Percentiles rank a stretch among this genome's conserved stretches.
These are phyloP conservation scores for Carposina sasakii DNA, from an alignment of 1,140 invertebrate species.

Conservation along the genomic window DNA sequence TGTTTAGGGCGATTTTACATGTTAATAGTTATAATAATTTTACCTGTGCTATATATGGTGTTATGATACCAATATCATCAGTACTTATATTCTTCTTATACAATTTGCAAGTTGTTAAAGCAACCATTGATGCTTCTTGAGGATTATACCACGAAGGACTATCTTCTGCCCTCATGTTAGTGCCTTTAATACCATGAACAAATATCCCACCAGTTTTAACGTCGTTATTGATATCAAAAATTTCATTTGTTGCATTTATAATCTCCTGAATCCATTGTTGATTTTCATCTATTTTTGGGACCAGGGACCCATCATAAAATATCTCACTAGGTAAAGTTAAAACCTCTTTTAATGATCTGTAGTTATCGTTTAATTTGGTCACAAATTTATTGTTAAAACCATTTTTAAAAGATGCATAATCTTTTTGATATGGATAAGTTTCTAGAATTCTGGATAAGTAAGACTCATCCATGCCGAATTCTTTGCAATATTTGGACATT, in stretches of 20 bases:
- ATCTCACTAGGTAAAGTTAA: constrained; percentile 82
- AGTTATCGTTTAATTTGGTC: constrained; percentile 83
- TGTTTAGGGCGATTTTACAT: no score
- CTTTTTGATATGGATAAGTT: constrained; percentile 77
- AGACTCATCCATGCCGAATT: constrained; percentile 80
- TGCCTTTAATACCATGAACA: constrained; percentile 88
- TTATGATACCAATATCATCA: constrained; percentile 92
- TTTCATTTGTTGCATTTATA: constrained; percentile 50
- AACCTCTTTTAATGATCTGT: constrained; percentile 86
- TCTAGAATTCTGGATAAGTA: constrained; percentile 81
- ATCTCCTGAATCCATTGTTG: constrained; percentile 45
- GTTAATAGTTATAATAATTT: no score
- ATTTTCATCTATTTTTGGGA: constrained; percentile 68
- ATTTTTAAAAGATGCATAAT: constrained; percentile 62
- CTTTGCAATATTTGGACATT: constrained; percentile 75
- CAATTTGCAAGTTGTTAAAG: constrained; percentile 74
- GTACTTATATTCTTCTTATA: constrained; percentile 77
- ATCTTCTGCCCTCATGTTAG: constrained; percentile 80
- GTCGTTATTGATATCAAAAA: constrained; percentile 44
- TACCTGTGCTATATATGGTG: constrained; percentile 94
- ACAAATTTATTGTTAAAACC: constrained; percentile 80
- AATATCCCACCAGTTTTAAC: constrained; percentile 79
- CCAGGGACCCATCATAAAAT: constrained; percentile 87
- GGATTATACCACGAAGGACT: constrained; percentile 94
- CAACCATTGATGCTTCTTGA: constrained; percentile 84